Percentiles rank a stretch among this genome's conserved stretches.
These are phyloP conservation scores for Dryoscopus gambensis DNA, from an alignment of 2,113 vertebrate genomes.

Conservation along the genomic window DNA sequence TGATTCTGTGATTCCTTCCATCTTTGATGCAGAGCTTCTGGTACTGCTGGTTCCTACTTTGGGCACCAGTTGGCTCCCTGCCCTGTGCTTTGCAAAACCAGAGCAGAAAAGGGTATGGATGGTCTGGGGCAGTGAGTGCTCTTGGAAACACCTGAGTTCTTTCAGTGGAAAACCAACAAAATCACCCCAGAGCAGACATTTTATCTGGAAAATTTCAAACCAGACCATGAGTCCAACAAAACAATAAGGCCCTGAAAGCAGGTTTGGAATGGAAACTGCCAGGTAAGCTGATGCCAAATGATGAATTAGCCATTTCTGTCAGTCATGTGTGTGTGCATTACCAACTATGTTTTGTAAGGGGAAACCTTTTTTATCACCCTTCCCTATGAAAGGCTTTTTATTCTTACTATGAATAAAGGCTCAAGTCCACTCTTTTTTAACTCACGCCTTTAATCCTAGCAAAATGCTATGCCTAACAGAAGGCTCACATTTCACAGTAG, in stretches of 20 bases:
- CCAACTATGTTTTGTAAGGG: neutral
- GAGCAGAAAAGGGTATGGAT: neutral
- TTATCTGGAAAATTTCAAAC: neutral
- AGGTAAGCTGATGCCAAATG: neutral
- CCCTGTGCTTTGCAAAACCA: neutral
- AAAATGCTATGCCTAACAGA: neutral
- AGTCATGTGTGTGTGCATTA: neutral
- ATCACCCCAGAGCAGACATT: neutral
- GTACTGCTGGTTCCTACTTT: neutral
- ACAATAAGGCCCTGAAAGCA: neutral
- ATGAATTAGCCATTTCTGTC: neutral
- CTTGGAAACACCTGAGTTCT: neutral
- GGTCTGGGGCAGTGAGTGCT: neutral
- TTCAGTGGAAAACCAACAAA: neutral
- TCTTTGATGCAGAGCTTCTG: neutral
- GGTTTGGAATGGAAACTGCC: neutral
- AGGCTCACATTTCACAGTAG: neutral
- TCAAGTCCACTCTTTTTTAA: neutral
- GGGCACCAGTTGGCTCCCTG: neutral
- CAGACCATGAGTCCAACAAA: neutral
- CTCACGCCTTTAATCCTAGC: neutral
- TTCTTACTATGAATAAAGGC: neutral
- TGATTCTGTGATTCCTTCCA: neutral
- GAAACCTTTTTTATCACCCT: neutral
- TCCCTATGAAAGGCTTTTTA: neutral